phyloP scores from a whole-genome alignment of 2,888 invertebrate species.

The Gastrophysa polygoni region DNA sequence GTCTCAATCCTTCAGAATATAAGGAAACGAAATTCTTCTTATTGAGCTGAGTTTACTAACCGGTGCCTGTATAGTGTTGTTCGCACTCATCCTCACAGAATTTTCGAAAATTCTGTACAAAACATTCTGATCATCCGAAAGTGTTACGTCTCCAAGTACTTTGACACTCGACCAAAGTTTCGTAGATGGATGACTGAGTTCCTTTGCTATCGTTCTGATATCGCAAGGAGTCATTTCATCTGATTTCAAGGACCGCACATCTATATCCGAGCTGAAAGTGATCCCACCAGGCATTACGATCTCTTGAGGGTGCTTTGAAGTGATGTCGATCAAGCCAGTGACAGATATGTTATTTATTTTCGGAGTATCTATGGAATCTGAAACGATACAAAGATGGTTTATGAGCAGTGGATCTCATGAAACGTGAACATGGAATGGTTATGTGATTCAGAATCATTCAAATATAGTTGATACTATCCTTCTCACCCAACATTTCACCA shows the following conservation, averaged over 20 bases:
- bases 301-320: slow-evolving; percentile 34
- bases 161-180: slow-evolving; percentile 39
- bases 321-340: slow-evolving; percentile 40
- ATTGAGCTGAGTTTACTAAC: slow-evolving; percentile 35
- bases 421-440: too few species aligned
- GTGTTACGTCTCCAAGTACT: slow-evolving; percentile 42
- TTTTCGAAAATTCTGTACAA: slow-evolving; percentile 45
- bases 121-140: slow-evolving; percentile 40
- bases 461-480: too few species aligned
- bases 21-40: too few species aligned
- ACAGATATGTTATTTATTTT: slow-evolving; percentile 44
- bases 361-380: slow-evolving; percentile 40
- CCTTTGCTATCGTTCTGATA: slow-evolving; percentile 32
- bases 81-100: slow-evolving; percentile 39
- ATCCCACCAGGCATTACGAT: slow-evolving; percentile 35
- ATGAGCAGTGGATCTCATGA: neutral
- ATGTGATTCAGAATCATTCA: too few species aligned
- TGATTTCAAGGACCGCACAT: slow-evolving; percentile 31
- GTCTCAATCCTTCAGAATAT: too few species aligned
- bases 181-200: slow-evolving; percentile 38
- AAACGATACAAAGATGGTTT: slow-evolving; percentile 12
- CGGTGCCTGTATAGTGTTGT: slow-evolving; percentile 42
- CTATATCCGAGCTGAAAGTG: slow-evolving; percentile 25
- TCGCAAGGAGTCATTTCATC: slow-evolving; percentile 38
- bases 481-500: too few species aligned